phyloP scores from a whole-genome alignment of 2,797 vertebrate genomes.

The Moxostoma hubbsi region DNA sequence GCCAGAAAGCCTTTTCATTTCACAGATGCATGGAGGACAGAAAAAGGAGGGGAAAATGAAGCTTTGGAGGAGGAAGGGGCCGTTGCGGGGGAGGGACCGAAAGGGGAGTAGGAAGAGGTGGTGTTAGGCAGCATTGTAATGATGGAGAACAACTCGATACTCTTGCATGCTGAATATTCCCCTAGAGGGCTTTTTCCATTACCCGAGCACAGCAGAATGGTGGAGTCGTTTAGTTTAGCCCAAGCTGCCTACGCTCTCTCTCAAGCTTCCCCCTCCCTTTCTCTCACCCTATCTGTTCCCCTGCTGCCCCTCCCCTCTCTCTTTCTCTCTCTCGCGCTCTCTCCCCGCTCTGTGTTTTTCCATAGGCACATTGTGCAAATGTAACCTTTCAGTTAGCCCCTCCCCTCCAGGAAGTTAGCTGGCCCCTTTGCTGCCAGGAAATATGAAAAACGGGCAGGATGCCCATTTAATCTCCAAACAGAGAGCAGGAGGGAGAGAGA shows the following conservation, averaged over 20 bases:
- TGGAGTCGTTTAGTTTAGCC: constrained; percentile 78
- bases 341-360: constrained; percentile 74
- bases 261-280: constrained; percentile 56
- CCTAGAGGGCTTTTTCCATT: constrained; percentile 88
- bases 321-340: constrained; percentile 47
- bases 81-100: constrained; percentile 36
- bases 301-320: constrained; percentile 52
- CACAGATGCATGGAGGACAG: constrained; percentile 53
- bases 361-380: constrained; percentile 91
- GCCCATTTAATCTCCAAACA: constrained; percentile 87
- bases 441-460: constrained; percentile 89
- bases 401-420: constrained; percentile 85
- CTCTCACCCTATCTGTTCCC: constrained; percentile 54
- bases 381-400: constrained; percentile 88
- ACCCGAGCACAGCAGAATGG: constrained; percentile 75
- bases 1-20: constrained; percentile 68
- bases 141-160: constrained; percentile 82
- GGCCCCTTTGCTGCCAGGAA: constrained; percentile 85
- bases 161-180: constrained; percentile 82
- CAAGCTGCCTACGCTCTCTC: constrained; percentile 55
- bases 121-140: constrained; percentile 72
- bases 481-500: constrained; percentile 57
- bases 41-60: constrained; percentile 41
- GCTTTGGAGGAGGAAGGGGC: constrained; percentile 52
- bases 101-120: constrained; percentile 54